phyloP scores from a whole-genome alignment of 1,140 invertebrate species.

The Drosophila pallidifrons region DNA sequence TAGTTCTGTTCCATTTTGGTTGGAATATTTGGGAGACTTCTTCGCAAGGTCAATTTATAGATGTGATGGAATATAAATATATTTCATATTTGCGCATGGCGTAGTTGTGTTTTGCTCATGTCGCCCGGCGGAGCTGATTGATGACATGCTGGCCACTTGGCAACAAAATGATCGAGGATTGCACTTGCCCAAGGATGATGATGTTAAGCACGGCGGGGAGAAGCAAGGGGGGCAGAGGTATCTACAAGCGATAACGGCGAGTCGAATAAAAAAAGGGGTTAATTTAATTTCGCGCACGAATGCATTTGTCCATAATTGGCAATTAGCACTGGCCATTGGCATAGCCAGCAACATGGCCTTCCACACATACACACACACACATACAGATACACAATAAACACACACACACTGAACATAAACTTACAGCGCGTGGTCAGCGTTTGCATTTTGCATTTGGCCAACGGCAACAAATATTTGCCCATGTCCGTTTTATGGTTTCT shows the following conservation, averaged over 20 bases:
- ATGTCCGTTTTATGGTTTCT: slow-evolving; percentile 38
- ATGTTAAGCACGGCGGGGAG: not conserved
- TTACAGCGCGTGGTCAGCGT: slow-evolving; percentile 62
- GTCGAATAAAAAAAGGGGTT: slow-evolving; percentile 73
- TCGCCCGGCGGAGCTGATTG: slow-evolving; percentile 65
- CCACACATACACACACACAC: slow-evolving; percentile 7
- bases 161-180: slow-evolving; percentile 54
- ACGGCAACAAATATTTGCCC: slow-evolving; percentile 74
- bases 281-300: slow-evolving; percentile 79
- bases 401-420: slow-evolving; percentile 40
- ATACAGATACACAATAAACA: slow-evolving; percentile 16
- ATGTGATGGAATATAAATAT: slow-evolving; percentile 61
- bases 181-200: slow-evolving; percentile 52
- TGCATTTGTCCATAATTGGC: slow-evolving; percentile 82
- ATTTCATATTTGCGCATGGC: slow-evolving; percentile 67
- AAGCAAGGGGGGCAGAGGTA: not conserved
- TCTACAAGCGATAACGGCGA: slow-evolving; percentile 12
- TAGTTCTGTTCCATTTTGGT: not conserved
- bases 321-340: slow-evolving; percentile 77
- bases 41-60: slow-evolving; percentile 27
- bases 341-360: slow-evolving; percentile 55
- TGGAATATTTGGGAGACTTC: slow-evolving; percentile 17
- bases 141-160: slow-evolving; percentile 69
- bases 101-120: slow-evolving; percentile 68
- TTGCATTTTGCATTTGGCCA: slow-evolving; percentile 76